These are phyloP conservation scores for Siderastrea siderea DNA, from an alignment of 92 coral and sea anemone genomes.

Conservation along the genomic window DNA sequence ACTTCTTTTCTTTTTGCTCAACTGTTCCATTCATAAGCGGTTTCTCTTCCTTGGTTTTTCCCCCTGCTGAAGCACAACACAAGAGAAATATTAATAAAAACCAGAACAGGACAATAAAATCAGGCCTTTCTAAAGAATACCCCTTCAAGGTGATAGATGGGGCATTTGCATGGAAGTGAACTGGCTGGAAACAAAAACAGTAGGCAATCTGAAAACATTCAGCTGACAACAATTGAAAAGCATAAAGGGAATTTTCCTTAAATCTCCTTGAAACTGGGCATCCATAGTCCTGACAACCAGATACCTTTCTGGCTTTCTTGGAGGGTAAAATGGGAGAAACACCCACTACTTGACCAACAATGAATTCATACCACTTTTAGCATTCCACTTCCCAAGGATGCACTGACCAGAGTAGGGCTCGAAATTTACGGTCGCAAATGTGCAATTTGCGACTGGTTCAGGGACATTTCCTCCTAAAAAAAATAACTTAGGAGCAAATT, in stretches of 20 bases:
- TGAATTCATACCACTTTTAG: too few species aligned
- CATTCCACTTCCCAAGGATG: background rate
- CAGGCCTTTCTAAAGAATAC: background rate
- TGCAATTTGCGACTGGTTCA: too few species aligned
- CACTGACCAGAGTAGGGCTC: background rate
- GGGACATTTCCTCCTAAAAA: too few species aligned
- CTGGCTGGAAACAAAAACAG: too few species aligned
- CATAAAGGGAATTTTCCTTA: too few species aligned
- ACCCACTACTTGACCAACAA: too few species aligned
- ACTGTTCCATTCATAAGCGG: conserved; percentile 53
- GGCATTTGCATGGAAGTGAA: too few species aligned
- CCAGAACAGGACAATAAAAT: background rate
- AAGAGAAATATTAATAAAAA: background rate
- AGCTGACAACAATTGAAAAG: too few species aligned
- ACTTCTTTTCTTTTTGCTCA: conserved; percentile 31
- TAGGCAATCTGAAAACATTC: too few species aligned
- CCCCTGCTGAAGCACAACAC: conserved; percentile 5
- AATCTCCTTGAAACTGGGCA: background rate
- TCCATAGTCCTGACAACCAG: too few species aligned
- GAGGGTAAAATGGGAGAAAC: background rate
- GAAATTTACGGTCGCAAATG: background rate
- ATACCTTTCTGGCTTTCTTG: background rate
- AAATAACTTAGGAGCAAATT: too few species aligned
- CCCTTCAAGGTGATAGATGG: too few species aligned
- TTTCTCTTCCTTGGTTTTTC: conserved; percentile 56